Conservation (phyloP, 1,140 invertebrate genomes). For the Calephelis virginiensis region DNA sequence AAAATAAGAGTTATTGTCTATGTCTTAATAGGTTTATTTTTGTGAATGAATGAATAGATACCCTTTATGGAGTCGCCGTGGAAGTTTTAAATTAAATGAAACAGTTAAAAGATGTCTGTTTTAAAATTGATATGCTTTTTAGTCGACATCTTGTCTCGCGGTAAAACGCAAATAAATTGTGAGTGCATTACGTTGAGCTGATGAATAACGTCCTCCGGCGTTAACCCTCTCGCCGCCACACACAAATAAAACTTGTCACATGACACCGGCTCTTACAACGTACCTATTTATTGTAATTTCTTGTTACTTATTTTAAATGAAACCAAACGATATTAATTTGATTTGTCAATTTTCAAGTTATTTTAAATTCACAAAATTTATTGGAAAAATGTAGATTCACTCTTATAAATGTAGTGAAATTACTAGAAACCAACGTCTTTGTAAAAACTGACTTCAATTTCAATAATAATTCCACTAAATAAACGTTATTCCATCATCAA, state of each 20-base stretch:
- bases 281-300: no score
- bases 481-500: no score
- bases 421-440: no score
- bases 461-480: no score
- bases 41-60: conserved; percentile 43
- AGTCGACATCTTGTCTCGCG: conserved; percentile 41
- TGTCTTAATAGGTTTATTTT: conserved; percentile 52
- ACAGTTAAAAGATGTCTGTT: conserved; percentile 40
- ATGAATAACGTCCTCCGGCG: conserved; percentile 62
- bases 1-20: conserved; percentile 30
- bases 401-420: no score
- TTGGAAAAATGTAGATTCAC: no score
- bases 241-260: neutral
- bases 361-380: no score
- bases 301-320: no score
- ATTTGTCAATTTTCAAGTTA: no score
- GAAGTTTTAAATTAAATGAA: conserved; percentile 48
- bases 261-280: neutral
- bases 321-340: no score
- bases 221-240: conserved; percentile 45
- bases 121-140: conserved; percentile 37
- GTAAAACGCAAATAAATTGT: conserved; percentile 72
- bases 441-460: no score
- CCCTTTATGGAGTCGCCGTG: conserved; percentile 40
- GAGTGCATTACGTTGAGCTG: conserved; percentile 61